Evolutionary conservation across 2,888 invertebrate species (phyloP).

Genomic region (Noctua janthina): DNA sequence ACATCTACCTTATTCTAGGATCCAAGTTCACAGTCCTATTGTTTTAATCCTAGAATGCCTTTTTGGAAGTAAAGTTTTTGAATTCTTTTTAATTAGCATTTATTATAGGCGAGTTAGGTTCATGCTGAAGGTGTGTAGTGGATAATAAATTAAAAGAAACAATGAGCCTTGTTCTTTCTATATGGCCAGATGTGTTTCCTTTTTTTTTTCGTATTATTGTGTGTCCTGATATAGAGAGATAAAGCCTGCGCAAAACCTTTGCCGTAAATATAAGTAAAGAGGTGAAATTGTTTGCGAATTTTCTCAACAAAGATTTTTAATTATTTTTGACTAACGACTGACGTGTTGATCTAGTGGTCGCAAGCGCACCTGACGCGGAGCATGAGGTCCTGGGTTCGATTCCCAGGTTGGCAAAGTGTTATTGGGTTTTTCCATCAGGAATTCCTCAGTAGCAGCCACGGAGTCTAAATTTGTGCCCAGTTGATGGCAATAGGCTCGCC

Average conservation of each 20-base stretch:
- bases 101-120: conserved; percentile 18
- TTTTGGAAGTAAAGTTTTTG: conserved; percentile 19
- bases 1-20: not conserved
- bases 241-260: not conserved
- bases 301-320: not conserved
- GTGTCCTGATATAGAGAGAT: conserved; percentile 10
- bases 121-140: conserved; percentile 12
- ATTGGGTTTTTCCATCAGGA: too few relatives aligned
- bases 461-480: too few relatives aligned
- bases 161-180: conserved; percentile 46
- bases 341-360: too few relatives aligned
- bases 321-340: too few relatives aligned
- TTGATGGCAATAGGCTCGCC: too few relatives aligned
- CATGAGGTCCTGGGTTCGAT: too few relatives aligned
- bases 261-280: not conserved
- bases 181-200: conserved; percentile 18
- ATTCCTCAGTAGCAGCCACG: too few relatives aligned
- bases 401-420: too few relatives aligned
- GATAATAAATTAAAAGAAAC: conserved; percentile 54
- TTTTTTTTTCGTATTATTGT: conserved; percentile 25
- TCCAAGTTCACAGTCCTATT: conserved; percentile 25
- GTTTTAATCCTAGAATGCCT: conserved; percentile 27
- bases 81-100: conserved; percentile 50
- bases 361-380: too few relatives aligned
- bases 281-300: not conserved